These are phyloP conservation scores for Myiotriccus ornatus DNA, from an alignment of 2,797 vertebrate species.

Conservation along the genomic window DNA sequence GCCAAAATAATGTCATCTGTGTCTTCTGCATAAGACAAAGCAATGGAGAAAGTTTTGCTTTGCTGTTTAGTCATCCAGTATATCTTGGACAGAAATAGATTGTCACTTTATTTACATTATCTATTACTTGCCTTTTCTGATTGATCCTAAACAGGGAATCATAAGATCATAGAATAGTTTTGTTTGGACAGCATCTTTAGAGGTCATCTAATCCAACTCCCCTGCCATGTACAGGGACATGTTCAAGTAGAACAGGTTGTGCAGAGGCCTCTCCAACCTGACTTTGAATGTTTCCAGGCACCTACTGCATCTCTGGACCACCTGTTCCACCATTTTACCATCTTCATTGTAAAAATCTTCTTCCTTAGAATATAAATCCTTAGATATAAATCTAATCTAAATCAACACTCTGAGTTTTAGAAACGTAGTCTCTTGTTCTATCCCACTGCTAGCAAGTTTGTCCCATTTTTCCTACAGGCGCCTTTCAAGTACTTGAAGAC, in stretches of 20 bases:
- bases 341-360: neutral
- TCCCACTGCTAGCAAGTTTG: neutral
- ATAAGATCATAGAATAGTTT: neutral
- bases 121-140: neutral
- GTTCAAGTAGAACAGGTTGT: neutral
- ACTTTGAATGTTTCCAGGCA: rapidly evolving
- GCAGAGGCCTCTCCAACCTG: neutral
- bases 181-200: neutral
- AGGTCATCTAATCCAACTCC: neutral
- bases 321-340: neutral
- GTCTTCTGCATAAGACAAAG: neutral
- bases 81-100: slow-evolving; percentile 3
- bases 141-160: neutral
- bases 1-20: slow-evolving; percentile 31
- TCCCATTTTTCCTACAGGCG: neutral
- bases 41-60: slow-evolving; percentile 27
- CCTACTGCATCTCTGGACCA: neutral
- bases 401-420: neutral
- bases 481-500: neutral
- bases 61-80: neutral
- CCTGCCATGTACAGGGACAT: neutral
- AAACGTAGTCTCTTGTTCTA: neutral
- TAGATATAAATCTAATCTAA: neutral
- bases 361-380: neutral
- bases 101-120: neutral